These are phyloP conservation scores for Hydrotaea cyrtoneurina DNA, from an alignment of 2,888 invertebrate genomes.

Conservation along the genomic window DNA sequence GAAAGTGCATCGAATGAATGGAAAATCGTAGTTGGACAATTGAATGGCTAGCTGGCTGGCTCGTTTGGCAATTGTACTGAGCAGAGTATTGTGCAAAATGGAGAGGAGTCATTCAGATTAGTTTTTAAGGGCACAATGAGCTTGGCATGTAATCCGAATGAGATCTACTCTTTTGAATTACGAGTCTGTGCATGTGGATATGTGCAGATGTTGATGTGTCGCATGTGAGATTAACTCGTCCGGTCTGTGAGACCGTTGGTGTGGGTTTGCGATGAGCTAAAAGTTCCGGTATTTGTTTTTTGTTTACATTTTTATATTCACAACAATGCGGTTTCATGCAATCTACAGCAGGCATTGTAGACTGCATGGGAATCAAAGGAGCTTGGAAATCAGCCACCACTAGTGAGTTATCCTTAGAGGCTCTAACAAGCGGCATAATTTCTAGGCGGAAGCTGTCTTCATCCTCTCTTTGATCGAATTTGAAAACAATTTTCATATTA, in stretches of 20 bases:
- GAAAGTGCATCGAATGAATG: constrained; percentile 39
- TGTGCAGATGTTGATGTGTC: background rate
- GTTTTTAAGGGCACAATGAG: background rate
- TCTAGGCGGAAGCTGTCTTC: too few relatives aligned
- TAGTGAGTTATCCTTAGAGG: too few relatives aligned
- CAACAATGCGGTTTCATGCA: constrained; percentile 29
- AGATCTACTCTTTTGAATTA: background rate
- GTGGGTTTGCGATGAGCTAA: background rate
- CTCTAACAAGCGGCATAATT: too few relatives aligned
- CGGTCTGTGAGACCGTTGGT: background rate
- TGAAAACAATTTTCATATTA: too few relatives aligned
- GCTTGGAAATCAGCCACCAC: background rate
- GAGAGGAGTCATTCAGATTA: background rate
- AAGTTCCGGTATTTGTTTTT: constrained; percentile 38
- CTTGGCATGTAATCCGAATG: background rate
- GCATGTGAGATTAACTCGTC: too few relatives aligned
- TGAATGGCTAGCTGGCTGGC: background rate
- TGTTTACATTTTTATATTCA: constrained; percentile 66
- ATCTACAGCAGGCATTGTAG: background rate
- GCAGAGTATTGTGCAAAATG: background rate
- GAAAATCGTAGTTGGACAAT: background rate
- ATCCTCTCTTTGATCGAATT: too few relatives aligned
- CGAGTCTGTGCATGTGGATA: background rate
- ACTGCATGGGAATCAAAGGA: too few relatives aligned
- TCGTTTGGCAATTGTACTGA: background rate